These are phyloP conservation scores for Zaprionus ghesquierei DNA, from an alignment of 1,140 invertebrate genomes.

Conservation along the genomic window DNA sequence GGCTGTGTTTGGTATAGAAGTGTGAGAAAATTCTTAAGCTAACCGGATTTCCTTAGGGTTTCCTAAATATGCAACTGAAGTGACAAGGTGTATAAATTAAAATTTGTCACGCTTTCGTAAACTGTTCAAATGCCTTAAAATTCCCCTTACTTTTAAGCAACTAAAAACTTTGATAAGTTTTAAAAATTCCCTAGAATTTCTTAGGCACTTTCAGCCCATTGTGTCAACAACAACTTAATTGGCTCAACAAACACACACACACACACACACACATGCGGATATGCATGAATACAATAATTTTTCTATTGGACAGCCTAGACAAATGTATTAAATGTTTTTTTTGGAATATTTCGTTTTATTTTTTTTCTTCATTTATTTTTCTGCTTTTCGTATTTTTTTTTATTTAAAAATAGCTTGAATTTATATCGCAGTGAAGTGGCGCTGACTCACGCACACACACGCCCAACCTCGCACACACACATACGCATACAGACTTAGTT, in stretches of 20 bases:
- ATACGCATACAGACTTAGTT: not conserved
- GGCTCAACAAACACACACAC: not conserved
- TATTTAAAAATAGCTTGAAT: conserved; percentile 69
- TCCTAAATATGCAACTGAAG: not conserved
- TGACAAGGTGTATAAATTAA: too few relatives aligned
- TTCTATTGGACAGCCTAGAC: conserved; percentile 25
- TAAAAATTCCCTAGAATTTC: not conserved
- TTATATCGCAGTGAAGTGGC: conserved; percentile 23
- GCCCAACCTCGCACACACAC: not conserved
- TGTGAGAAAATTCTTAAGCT: not conserved
- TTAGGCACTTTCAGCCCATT: not conserved
- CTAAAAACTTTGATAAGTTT: not conserved
- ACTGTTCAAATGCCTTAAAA: too few relatives aligned
- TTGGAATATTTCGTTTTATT: conserved; percentile 40
- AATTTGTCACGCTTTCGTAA: too few relatives aligned
- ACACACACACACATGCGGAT: not conserved
- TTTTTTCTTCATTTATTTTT: conserved; percentile 37
- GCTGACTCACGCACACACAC: conserved; percentile 49
- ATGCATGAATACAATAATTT: conserved; percentile 5
- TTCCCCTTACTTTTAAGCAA: too few relatives aligned
- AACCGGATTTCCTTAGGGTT: not conserved
- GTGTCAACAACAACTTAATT: conserved; percentile 31
- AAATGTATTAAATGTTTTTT: conserved; percentile 27
- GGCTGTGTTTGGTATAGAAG: not conserved
- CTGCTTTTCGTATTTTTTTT: conserved; percentile 19